A percentile compares a stretch with the other conserved stretches of the same genome.
Evolutionary conservation across 2,888 invertebrate species (phyloP).

Genomic region (Morpho deidamia): DNA sequence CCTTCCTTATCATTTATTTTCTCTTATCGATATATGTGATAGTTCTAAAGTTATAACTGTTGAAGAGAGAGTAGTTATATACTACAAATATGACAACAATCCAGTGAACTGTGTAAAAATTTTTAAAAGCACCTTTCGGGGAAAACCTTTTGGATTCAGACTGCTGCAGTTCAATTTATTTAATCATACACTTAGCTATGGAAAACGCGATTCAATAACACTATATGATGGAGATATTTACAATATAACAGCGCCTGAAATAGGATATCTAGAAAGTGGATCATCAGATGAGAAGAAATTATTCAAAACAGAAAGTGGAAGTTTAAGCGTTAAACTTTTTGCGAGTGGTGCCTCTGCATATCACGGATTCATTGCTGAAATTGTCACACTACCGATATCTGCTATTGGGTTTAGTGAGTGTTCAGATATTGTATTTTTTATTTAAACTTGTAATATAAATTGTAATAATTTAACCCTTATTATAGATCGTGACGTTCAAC

Average conservation of each 20-base stretch:
- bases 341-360: slow-evolving; percentile 96
- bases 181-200: slow-evolving; percentile 89
- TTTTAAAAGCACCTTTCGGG: slow-evolving; percentile 90
- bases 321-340: slow-evolving; percentile 92
- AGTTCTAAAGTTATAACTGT: slow-evolving; percentile 94
- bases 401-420: slow-evolving; percentile 92
- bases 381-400: slow-evolving; percentile 95
- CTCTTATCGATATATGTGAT: slow-evolving; percentile 97
- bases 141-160: slow-evolving; percentile 93
- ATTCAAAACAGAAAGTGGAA: slow-evolving; percentile 86
- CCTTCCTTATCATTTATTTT: slow-evolving; percentile 94
- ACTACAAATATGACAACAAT: slow-evolving; percentile 97
- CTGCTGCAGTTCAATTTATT: slow-evolving; percentile 95
- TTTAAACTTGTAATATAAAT: too few relatives aligned
- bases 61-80: slow-evolving; percentile 93
- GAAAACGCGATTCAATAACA: slow-evolving; percentile 89
- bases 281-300: slow-evolving; percentile 85
- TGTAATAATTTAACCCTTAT: slow-evolving; percentile 21
- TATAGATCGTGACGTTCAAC: slow-evolving; percentile 92
- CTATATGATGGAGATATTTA: slow-evolving; percentile 96
- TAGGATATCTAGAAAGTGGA: slow-evolving; percentile 85
- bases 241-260: slow-evolving; percentile 85
- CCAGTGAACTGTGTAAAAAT: slow-evolving; percentile 99
- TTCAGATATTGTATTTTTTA: background rate
- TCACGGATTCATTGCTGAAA: slow-evolving; percentile 98